Conservation (phyloP, 2,888 invertebrate species). For the Drosophila falleni region DNA sequence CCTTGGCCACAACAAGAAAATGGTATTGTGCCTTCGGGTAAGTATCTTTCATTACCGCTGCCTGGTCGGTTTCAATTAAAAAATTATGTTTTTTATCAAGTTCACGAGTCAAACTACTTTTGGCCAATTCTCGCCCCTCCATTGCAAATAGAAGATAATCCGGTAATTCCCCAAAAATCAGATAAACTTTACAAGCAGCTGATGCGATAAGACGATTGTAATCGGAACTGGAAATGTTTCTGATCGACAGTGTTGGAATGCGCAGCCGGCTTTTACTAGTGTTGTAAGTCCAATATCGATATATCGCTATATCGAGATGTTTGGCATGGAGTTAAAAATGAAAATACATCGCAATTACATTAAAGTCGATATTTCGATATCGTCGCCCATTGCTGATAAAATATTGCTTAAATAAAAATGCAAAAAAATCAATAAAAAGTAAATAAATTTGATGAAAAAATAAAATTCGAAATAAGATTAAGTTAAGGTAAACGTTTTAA, state of each 20-base stretch:
- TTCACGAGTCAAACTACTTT: background rate
- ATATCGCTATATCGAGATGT: background rate
- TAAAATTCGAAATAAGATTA: too few species aligned
- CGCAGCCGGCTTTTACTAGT: background rate
- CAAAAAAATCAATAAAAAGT: too few species aligned
- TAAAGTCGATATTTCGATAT: too few species aligned
- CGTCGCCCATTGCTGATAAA: too few species aligned
- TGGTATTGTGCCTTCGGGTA: constrained; percentile 65
- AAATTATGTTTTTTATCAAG: constrained; percentile 3
- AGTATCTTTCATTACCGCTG: constrained; percentile 49
- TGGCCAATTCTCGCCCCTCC: background rate
- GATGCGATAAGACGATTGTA: background rate
- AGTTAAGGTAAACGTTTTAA: too few species aligned
- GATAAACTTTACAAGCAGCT: background rate
- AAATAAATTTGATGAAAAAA: too few species aligned
- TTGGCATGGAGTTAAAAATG: background rate
- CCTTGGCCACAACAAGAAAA: constrained; percentile 57
- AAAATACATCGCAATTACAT: too few species aligned
- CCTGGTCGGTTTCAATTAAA: constrained; percentile 48
- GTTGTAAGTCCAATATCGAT: background rate
- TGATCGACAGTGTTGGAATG: constrained; percentile 15
- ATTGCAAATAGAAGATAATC: background rate
- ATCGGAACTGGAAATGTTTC: background rate
- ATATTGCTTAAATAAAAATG: too few species aligned
- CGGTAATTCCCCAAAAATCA: background rate